Evolutionary conservation across 1,140 invertebrate species (phyloP).

Genomic region (Onthophagus taurus): DNA sequence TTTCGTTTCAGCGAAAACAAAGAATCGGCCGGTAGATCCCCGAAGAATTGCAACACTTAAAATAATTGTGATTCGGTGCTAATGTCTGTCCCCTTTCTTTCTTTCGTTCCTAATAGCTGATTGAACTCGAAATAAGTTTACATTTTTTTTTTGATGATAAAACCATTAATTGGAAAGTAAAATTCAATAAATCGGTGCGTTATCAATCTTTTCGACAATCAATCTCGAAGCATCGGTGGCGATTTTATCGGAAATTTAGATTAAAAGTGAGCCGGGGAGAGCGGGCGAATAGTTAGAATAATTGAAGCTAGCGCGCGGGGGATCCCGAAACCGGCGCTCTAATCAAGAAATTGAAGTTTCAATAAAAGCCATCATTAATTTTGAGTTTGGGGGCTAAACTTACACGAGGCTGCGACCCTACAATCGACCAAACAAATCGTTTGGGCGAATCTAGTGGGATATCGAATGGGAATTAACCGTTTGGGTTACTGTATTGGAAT

Average conservation of each 20-base stretch:
- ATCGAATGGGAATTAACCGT: not conserved
- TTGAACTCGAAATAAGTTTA: no score
- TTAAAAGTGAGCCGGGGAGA: constrained; percentile 15
- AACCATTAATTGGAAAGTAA: no score
- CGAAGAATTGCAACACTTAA: constrained; percentile 23
- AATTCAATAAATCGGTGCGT: no score
- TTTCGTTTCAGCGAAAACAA: constrained; percentile 22
- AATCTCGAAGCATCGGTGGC: no score
- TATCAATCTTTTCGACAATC: no score
- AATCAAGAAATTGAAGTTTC: constrained; percentile 45
- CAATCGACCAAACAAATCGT: not conserved
- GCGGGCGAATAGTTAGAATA: constrained; percentile 32
- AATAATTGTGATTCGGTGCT: constrained; percentile 27
- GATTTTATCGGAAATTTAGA: no score
- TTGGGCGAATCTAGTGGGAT: not conserved
- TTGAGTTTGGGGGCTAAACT: constrained; percentile 36
- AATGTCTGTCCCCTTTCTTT: no score
- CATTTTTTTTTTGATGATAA: no score
- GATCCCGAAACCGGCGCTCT: no score
- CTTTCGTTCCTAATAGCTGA: no score
- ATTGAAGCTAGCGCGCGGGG: constrained; percentile 21
- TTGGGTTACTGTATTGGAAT: constrained; percentile 23
- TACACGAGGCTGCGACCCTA: constrained; percentile 32
- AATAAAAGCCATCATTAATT: constrained; percentile 45
- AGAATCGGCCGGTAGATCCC: constrained; percentile 22